These are phyloP conservation scores for Ibycter americanus DNA, from an alignment of 2,797 vertebrate genomes.

Conservation along the genomic window DNA sequence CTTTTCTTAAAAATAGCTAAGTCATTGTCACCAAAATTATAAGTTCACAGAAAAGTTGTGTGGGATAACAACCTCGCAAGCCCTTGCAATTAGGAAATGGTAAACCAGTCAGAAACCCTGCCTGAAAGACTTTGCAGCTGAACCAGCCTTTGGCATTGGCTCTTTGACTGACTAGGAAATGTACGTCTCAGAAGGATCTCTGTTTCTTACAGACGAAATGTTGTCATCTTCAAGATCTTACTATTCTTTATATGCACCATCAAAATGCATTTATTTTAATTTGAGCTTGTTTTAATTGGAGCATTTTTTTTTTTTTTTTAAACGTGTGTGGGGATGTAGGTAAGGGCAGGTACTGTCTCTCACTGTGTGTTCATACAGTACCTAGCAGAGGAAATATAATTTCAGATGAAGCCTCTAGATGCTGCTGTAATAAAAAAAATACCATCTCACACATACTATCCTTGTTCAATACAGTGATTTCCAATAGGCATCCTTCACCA, in stretches of 20 bases:
- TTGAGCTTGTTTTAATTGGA: not conserved
- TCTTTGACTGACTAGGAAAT: not conserved
- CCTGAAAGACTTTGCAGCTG: not conserved
- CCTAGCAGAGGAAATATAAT: not conserved
- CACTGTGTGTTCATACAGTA: not conserved
- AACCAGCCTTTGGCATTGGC: not conserved
- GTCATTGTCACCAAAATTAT: not conserved
- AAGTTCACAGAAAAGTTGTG: not conserved
- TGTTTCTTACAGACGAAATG: not conserved
- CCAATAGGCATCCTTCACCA: not conserved
- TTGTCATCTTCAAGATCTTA: not conserved
- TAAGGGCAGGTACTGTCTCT: not conserved
- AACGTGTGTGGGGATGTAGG: fast-evolving
- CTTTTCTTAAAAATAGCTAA: not conserved
- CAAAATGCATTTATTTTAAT: not conserved
- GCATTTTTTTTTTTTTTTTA: not conserved
- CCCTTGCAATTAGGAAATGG: not conserved
- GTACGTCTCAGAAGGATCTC: not conserved
- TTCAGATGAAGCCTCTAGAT: conserved; percentile 54
- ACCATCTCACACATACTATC: not conserved
- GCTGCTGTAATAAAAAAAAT: conserved; percentile 55
- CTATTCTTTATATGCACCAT: not conserved
- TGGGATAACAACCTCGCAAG: not conserved
- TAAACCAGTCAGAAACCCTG: not conserved
- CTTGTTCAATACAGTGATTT: not conserved